Conservation (phyloP, 37 sponge, comb jelly and placozoan species). For the Geodia barretti region DNA sequence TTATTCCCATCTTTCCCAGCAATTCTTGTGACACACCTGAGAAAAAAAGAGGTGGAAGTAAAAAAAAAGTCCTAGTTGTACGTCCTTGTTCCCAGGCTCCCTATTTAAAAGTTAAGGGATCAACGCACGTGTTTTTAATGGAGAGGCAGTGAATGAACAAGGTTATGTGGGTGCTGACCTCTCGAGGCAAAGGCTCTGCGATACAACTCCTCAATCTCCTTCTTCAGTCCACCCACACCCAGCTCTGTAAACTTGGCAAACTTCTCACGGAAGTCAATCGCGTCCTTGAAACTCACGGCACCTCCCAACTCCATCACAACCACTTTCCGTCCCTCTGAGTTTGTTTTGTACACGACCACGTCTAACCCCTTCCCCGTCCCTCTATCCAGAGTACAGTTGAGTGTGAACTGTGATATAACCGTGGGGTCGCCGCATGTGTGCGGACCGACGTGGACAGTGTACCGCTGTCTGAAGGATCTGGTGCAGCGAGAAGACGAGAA, state of each 20-base stretch:
- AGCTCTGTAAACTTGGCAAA: conserved; percentile 61
- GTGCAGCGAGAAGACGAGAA: conserved; percentile 2
- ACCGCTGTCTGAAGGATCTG: conserved; percentile 6
- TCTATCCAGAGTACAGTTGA: conserved; percentile 45
- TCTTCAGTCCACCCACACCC: conserved; percentile 71
- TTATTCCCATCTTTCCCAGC: conserved; percentile 53
- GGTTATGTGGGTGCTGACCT: conserved; percentile 20
- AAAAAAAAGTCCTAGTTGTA: neutral
- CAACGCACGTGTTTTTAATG: neutral
- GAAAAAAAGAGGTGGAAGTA: neutral
- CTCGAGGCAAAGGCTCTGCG: conserved; percentile 79
- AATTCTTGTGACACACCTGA: conserved; percentile 40
- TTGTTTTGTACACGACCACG: conserved; percentile 17
- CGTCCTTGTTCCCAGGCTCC: neutral
- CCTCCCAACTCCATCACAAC: conserved; percentile 12
- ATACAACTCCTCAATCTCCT: conserved; percentile 70
- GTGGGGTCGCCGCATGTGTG: conserved; percentile 8
- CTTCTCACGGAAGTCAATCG: conserved; percentile 44
- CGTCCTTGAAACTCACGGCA: conserved; percentile 56
- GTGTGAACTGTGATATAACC: conserved; percentile 16
- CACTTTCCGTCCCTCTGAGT: neutral
- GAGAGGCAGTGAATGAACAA: conserved; percentile 34
- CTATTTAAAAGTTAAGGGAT: neutral
- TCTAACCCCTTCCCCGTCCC: conserved; percentile 21
- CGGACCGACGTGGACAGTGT: conserved; percentile 24